Base-by-base conservation (phyloP, 2,888 invertebrate genomes). In the Drosophila mulleri region DNA sequence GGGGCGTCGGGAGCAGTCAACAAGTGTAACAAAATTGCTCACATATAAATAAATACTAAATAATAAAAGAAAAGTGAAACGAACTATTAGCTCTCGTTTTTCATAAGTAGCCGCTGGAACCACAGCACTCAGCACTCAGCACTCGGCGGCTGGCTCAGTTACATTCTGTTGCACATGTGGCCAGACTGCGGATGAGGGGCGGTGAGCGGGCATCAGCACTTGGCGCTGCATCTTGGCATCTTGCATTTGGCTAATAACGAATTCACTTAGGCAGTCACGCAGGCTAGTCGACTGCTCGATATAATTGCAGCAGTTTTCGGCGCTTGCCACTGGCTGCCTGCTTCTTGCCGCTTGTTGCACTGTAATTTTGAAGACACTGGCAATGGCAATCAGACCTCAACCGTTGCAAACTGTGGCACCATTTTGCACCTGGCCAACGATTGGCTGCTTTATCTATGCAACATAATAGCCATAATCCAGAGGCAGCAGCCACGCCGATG, bases 21-120 rank as follows among this genome's bases (percentile, higher is more conserved):
- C 77, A 76, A 82, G 82, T 80, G 80, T 64, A 72, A 50, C 81
- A 82, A 76, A 75, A 68, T 70, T 72, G 64, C 72, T 69, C 60
- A 45, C 63, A 56, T 37, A 67, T 59, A 74, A 57, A 57, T 57
- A 85, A 82, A 78, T 80, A 82, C 78, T 73, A 88, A 84, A 82
- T 77, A 83, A 78, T 73, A 90, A 86, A 90, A 81, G 87, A 86
- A 90, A 88, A 88, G 89, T 88, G 90, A 88, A 88, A 87, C 87
- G 82, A 83, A 73, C 80, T 74, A 80, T 78, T 88, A 90, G 90
- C 90, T 88, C 90, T 88, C 90, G 90, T 82, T 88, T 87, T 88
- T 86, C 83, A 87, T 77, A 86, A 72, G 48, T 80, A 68, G 72
- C 68, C 52, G 50, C 53, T 26, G 63, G 50, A 41, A 18, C 35